Evolutionary conservation across 2,113 vertebrate species (phyloP).

Genomic region (Archilochus colubris): DNA sequence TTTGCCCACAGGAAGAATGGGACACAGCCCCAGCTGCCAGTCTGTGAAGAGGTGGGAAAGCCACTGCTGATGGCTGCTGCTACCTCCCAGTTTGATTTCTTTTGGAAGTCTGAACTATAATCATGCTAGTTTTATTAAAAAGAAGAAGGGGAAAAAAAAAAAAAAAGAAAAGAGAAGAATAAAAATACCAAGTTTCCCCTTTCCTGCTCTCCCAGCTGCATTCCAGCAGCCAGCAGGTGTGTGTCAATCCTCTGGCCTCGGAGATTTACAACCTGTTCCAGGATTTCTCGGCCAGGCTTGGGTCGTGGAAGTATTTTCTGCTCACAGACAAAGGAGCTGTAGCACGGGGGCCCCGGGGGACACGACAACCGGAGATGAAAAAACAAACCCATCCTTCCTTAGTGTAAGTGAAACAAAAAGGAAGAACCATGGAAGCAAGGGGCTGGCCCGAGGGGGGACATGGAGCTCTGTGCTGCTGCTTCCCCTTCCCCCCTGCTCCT

Average conservation of each 20-base stretch:
- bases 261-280: constrained; percentile 73
- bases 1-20: accelerated
- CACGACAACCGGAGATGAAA: constrained; percentile 58
- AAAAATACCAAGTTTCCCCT: neutral
- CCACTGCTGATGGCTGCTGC: neutral
- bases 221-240: constrained; percentile 62
- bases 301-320: constrained; percentile 53
- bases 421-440: neutral
- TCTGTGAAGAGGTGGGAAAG: constrained; percentile 32
- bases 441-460: neutral
- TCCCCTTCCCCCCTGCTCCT: neutral
- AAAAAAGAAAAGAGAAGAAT: neutral
- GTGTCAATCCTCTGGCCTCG: neutral
- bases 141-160: neutral
- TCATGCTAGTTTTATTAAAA: constrained; percentile 47
- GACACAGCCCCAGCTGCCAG: neutral
- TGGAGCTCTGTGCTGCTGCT: neutral
- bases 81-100: neutral
- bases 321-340: constrained; percentile 55
- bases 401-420: neutral
- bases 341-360: neutral
- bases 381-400: neutral
- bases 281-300: constrained; percentile 16
- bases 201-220: constrained; percentile 55
- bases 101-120: constrained; percentile 20